A percentile compares a stretch with the other conserved stretches of the same genome.
Conservation (phyloP, 1,140 invertebrate genomes). For the Drosophila sturtevanti region DNA sequence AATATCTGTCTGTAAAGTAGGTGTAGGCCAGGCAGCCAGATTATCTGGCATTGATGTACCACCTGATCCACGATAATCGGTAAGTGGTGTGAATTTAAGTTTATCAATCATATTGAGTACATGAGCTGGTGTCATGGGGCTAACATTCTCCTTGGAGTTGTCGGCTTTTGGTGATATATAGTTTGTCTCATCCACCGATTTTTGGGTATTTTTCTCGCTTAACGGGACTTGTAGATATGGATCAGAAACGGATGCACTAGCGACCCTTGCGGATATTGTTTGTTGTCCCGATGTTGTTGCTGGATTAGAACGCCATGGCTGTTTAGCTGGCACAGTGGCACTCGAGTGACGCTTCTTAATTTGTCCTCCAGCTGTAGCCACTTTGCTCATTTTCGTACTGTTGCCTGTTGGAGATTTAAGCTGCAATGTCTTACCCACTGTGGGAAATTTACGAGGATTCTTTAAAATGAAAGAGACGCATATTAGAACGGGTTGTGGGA, state of each 20-base stretch:
- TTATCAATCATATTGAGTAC: constrained; percentile 71
- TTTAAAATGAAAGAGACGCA: constrained; percentile 40
- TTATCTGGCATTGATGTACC: constrained; percentile 48
- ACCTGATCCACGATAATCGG: background rate
- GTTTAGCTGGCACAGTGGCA: constrained; percentile 23
- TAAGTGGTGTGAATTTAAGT: constrained; percentile 72
- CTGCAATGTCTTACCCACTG: constrained; percentile 67
- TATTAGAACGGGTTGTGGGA: background rate
- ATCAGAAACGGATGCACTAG: too few relatives aligned
- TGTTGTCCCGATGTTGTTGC: background rate
- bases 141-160: constrained; percentile 72
- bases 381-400: constrained; percentile 30
- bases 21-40: constrained; percentile 71
- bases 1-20: constrained; percentile 24
- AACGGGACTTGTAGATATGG: constrained; percentile 23
- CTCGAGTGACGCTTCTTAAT: constrained; percentile 49
- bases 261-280: too few relatives aligned
- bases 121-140: constrained; percentile 62
- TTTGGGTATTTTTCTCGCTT: constrained; percentile 48
- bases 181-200: constrained; percentile 23
- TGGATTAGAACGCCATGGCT: constrained; percentile 19
- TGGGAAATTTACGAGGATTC: constrained; percentile 68
- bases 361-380: constrained; percentile 37
- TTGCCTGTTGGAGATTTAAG: constrained; percentile 63
- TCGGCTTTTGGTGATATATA: constrained; percentile 38